Conservation (phyloP, 2,113 vertebrate species). For the Pheucticus melanocephalus region DNA sequence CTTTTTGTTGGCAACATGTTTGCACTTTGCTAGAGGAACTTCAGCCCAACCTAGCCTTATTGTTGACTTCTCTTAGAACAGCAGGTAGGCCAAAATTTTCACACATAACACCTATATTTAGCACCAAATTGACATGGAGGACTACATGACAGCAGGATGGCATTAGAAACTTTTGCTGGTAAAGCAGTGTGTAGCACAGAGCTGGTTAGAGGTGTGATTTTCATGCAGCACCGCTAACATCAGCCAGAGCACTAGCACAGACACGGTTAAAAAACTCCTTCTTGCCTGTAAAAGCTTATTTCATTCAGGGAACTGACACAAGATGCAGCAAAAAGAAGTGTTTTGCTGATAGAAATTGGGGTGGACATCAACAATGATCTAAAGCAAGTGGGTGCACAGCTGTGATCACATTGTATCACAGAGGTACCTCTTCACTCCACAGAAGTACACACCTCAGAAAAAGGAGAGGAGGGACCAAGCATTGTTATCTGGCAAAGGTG, state of each 20-base stretch:
- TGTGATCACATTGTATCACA: background rate
- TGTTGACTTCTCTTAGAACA: background rate
- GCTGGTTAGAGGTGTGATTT: slow-evolving; percentile 46
- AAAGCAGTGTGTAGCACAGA: background rate
- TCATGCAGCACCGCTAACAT: background rate
- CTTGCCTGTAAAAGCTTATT: background rate
- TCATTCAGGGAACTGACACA: background rate
- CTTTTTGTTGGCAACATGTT: background rate
- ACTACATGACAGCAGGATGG: background rate
- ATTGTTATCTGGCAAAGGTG: background rate
- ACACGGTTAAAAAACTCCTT: background rate
- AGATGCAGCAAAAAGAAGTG: background rate
- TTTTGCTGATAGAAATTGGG: background rate
- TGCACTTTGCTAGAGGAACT: background rate
- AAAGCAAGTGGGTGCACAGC: background rate
- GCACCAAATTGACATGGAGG: slow-evolving; percentile 35
- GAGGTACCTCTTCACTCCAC: background rate
- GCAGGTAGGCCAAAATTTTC: slow-evolving; percentile 34
- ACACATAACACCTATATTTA: slow-evolving; percentile 52
- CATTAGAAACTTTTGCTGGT: slow-evolving; percentile 14
- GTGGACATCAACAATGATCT: background rate
- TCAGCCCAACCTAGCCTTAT: background rate
- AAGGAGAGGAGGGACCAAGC: background rate
- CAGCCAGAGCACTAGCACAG: background rate
- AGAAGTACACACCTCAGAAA: rapidly evolving